phyloP scores from a whole-genome alignment of 2,888 invertebrate species.

The Chelonus formosanus region DNA sequence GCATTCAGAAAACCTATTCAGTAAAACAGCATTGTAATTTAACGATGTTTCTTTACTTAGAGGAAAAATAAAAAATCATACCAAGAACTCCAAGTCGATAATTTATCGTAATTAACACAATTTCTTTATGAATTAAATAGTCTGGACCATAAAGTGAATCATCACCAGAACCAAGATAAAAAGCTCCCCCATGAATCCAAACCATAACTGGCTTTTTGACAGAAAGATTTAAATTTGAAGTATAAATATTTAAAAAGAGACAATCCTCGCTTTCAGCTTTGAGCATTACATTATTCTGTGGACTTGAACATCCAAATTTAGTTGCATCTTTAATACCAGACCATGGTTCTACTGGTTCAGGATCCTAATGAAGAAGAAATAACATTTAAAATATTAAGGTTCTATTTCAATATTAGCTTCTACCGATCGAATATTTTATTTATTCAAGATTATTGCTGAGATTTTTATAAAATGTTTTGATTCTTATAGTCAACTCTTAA shows the following conservation, averaged over 20 bases:
- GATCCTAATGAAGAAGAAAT: constrained; percentile 46
- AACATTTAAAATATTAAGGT: too few relatives aligned
- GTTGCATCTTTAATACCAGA: constrained; percentile 46
- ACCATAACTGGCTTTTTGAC: constrained; percentile 44
- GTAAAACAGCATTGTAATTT: too few relatives aligned
- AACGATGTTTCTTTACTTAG: too few relatives aligned
- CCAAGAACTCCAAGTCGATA: constrained; percentile 15
- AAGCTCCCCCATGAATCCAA: constrained; percentile 50
- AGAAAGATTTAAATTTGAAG: not conserved
- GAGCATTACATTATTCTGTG: constrained; percentile 39
- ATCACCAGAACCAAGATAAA: constrained; percentile 38
- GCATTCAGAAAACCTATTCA: constrained; percentile 43
- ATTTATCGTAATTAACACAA: constrained; percentile 39
- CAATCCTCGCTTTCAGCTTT: constrained; percentile 53
- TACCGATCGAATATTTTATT: too few relatives aligned
- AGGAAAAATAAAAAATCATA: constrained; percentile 25
- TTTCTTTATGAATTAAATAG: constrained; percentile 44
- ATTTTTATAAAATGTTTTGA: too few relatives aligned
- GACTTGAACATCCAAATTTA: constrained; percentile 43
- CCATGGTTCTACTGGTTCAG: constrained; percentile 51
- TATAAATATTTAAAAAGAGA: constrained; percentile 55
- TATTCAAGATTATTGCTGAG: too few relatives aligned
- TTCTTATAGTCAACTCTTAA: too few relatives aligned
- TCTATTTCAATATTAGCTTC: too few relatives aligned
- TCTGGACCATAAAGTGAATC: constrained; percentile 41